Base-by-base conservation (phyloP, 2,888 invertebrate genomes). In the Euclidia mi region DNA sequence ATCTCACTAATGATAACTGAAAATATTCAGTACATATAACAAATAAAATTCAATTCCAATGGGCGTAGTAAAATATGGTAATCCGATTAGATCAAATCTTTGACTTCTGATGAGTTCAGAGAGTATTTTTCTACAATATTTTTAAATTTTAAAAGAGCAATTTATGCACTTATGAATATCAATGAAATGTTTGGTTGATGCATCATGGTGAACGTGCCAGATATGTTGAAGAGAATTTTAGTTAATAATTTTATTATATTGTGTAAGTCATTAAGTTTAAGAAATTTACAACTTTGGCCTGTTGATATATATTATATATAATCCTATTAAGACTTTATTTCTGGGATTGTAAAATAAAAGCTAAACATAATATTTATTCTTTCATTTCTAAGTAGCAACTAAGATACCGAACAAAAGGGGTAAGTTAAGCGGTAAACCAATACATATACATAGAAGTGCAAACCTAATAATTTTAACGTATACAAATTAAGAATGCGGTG, bases 221-320 rank as follows among this genome's bases (percentile, higher is more conserved):
- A 92, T 90, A 92, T 92, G 92, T 93, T 94, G 91, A 91, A 91
- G 90, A 93, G 82, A 92, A 90, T 92, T 94, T 94, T 93, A 94
- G 94, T 94, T 94, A 92, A 89, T 94, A 93, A 93, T 92, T 93
- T 93, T 94, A 94, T 94, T 93, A 89, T 93, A 94, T 92, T 92
- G 87, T 93, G 90, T 93, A 94, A 93, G 94, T 94, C 92, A 94
- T 94, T 93, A 94, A 94, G 94, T 94, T 94, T 93, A 94, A 94
- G 93, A 93, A 94, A 94, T 94, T 94, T 94, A 94, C 94, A 93
- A 93, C 91, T 94, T 74, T 91, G 94, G 92, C 89, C 93, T 94
- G 94, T 94, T 94, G 91, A 94, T 92, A 94, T 94, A 92, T 93
- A 93, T 92, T 90, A 91, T 91, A 91, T 92, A 91, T 93, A 91